Conservation (phyloP, 92 coral and sea anemone genomes). For the Phenganax stokvisi region DNA sequence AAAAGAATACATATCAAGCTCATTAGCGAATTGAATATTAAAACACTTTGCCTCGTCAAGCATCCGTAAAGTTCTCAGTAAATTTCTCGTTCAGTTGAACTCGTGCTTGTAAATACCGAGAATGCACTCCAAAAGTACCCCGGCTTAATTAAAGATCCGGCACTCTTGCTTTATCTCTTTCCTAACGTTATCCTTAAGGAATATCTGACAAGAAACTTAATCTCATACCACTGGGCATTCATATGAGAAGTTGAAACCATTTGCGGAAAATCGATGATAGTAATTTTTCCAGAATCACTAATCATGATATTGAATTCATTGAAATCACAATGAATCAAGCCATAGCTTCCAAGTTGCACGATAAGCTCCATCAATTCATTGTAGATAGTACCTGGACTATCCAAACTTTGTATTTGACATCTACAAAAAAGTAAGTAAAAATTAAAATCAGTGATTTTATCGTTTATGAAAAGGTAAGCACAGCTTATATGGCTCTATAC, state of each 20-base stretch:
- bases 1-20: too few relatives aligned
- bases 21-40: too few relatives aligned
- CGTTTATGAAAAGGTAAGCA: not conserved
- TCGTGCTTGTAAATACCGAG: too few relatives aligned
- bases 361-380: constrained; percentile 91
- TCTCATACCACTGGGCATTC: constrained; percentile 85
- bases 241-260: constrained; percentile 96
- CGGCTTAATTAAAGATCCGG: too few relatives aligned
- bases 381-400: constrained; percentile 68
- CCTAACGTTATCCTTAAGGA: not conserved
- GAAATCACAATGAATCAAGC: constrained; percentile 92
- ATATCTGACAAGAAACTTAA: not conserved
- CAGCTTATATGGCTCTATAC: not conserved
- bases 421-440: constrained; percentile 34
- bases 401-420: constrained; percentile 77
- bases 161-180: too few relatives aligned
- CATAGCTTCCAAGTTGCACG: constrained; percentile 77
- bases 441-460: not conserved
- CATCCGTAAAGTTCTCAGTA: too few relatives aligned
- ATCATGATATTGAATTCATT: constrained; percentile 89
- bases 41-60: too few relatives aligned
- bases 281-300: constrained; percentile 72
- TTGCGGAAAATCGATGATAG: constrained; percentile 95
- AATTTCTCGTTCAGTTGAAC: too few relatives aligned
- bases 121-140: too few relatives aligned